Base-by-base conservation (phyloP, 1,140 invertebrate genomes). In the Platyscapa corneri region DNA sequence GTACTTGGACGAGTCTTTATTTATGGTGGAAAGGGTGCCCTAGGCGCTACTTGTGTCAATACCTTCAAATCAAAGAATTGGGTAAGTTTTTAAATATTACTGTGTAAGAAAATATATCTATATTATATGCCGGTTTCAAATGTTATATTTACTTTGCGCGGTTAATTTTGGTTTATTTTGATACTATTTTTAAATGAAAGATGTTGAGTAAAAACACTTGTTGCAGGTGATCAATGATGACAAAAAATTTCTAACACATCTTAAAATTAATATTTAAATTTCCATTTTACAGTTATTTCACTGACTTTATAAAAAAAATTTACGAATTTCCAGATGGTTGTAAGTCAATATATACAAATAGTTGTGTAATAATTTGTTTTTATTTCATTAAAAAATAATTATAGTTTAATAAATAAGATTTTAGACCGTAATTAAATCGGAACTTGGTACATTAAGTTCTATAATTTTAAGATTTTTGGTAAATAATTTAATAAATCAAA, bases 1-100 rank as follows among this genome's bases (percentile, higher is more conserved):
- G 87, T 87, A 83, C 82, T 91, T 6, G 95, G 96, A 90, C 95
- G 96, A 91, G 96, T 99, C 82, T 92, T 99, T 76, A 95, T 99
- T 88, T 99, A 99, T 91, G 99, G 99, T 84, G 99, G 98, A 14
- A 96, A 96, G 92, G 99, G 99, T 86, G 99, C 99, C 64, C 94
- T 99, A 32, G 99, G 99, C 30, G 96, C 96, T 6, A 95, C 95
- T 81, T 97, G 97, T 90, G 96, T 99, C 0, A 95, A 96, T 14
- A 95, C 97, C 91, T 99, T 99, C 89, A 99, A 99, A 94, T 94
- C 95, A 14, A 96, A 98, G 88, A 97, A 98, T 91, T 99, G 96
- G 95, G 97, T 97, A 94, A 95, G 95, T 92, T 86, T n/a, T 85
- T 79, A 32, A 56, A 70, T 78, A 27, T 49, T 76, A 18, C 67